phyloP scores from a whole-genome alignment of 2,113 vertebrate species.

The Hypanus sabinus region DNA sequence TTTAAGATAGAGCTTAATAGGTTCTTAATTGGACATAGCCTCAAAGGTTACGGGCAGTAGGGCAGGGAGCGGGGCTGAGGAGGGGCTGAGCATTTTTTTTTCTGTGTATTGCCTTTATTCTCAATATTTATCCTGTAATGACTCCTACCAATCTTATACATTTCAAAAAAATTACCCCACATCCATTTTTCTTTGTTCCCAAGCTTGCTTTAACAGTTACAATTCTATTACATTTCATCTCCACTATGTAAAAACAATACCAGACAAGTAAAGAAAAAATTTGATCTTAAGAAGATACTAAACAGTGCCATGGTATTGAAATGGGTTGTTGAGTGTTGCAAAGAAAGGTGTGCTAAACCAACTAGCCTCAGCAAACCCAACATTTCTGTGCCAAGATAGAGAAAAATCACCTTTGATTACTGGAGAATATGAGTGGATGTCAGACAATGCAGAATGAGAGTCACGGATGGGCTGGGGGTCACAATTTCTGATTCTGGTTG shows the following conservation, averaged over 20 bases:
- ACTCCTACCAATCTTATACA: no score
- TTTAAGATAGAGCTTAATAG: no score
- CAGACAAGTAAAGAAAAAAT: neutral
- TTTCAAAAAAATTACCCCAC: no score
- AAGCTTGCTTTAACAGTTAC: neutral
- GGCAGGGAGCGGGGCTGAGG: no score
- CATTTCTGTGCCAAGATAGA: neutral
- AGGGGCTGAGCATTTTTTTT: no score
- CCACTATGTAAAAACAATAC: neutral
- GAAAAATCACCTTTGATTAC: neutral
- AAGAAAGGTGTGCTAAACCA: neutral
- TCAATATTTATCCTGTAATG: no score
- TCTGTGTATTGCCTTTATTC: no score
- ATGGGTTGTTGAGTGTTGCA: neutral
- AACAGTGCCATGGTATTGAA: neutral
- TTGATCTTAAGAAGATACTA: neutral
- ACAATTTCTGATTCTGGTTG: neutral
- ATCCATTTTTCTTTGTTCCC: neutral
- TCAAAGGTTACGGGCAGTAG: no score
- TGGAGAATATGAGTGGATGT: neutral
- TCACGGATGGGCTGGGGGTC: neutral
- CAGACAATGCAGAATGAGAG: neutral
- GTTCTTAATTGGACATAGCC: no score
- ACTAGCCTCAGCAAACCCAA: neutral
- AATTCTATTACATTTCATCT: neutral